phyloP scores from a whole-genome alignment of 2,797 vertebrate genomes.

The Gambelia wislizenii region DNA sequence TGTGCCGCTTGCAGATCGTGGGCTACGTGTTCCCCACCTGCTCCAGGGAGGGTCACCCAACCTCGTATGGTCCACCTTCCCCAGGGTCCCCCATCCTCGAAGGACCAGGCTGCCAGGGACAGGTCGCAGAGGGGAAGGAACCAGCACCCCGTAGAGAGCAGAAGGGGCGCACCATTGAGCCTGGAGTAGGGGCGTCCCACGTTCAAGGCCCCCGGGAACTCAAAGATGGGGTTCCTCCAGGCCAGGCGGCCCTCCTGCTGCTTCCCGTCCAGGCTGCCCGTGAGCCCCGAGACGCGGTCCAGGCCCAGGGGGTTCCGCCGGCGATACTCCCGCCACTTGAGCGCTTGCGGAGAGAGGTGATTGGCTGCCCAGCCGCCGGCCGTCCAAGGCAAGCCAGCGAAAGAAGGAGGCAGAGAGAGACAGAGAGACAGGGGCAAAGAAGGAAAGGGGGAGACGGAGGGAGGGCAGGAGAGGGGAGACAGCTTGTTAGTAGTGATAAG shows the following conservation, averaged over 20 bases:
- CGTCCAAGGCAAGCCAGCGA: fast-evolving
- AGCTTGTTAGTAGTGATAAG: neutral
- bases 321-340: constrained; percentile 97
- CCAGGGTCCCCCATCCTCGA: neutral
- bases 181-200: constrained; percentile 78
- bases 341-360: constrained; percentile 95
- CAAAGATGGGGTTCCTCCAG: constrained; percentile 88
- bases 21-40: neutral
- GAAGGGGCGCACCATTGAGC: constrained; percentile 82
- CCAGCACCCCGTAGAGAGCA: no score
- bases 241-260: constrained; percentile 78
- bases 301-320: constrained; percentile 92
- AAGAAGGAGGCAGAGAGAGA: neutral
- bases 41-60: neutral
- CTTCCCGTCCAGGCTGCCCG: constrained; percentile 81
- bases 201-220: constrained; percentile 85
- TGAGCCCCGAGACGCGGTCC: constrained; percentile 78
- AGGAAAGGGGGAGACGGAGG: neutral
- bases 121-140: neutral
- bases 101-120: neutral
- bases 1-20: neutral
- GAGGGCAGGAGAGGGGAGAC: neutral
- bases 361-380: constrained; percentile 83
- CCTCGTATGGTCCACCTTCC: neutral
- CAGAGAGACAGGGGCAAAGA: constrained; percentile 55